Evolutionary conservation across 1,140 invertebrate species (phyloP), one percentile per base, ranked within the genome.

Genomic region (Saccostrea glomerata): DNA sequence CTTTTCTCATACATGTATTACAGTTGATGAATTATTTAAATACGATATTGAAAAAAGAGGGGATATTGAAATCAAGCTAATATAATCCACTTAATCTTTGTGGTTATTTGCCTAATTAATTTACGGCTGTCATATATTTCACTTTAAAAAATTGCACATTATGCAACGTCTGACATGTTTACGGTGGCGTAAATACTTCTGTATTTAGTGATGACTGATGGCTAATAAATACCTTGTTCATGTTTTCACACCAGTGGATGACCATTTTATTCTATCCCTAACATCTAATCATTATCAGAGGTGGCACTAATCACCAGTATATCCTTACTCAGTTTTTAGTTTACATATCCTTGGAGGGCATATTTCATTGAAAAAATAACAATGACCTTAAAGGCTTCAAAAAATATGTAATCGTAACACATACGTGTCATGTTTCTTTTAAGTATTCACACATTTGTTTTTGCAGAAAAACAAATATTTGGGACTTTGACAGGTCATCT

Each of bases 381-480:
- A 77, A 77, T 63, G 6, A 25, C 70, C 58, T 63, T 6, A 30
- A 40, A 77, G 70, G 70, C 70, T 77, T 77, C 70, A 5, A 77
- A 6, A 12, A 25, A 77, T 77, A 77, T 36, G 70, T 36, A 77
- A 36, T 15, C 15, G 15, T 36, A 30, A 77, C 25, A 77, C 70
- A 36, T 36, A 36, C 25, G 70, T 77, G 70, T 77, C 70, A 77
- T 77, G 58, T 63, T 63, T 63, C 17, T 20, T 63, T 63, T 20
- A 63, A 63, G 17, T 25, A 77, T 77, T 77, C 70, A 9, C 70
- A 36, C 70, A 77, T 77, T 77, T 77, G 23, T 25, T 77, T 77
- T 77, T 15, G 30, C 70, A 77, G 70, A 77, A 77, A 77, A 25
- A 77, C 70, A 77, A 77, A 77, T 77, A 77, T 77, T 73, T 77